Percentiles rank a stretch among this genome's conserved stretches.
Conservation (phyloP, 2,888 invertebrate species). For the Cephus spinipes region DNA sequence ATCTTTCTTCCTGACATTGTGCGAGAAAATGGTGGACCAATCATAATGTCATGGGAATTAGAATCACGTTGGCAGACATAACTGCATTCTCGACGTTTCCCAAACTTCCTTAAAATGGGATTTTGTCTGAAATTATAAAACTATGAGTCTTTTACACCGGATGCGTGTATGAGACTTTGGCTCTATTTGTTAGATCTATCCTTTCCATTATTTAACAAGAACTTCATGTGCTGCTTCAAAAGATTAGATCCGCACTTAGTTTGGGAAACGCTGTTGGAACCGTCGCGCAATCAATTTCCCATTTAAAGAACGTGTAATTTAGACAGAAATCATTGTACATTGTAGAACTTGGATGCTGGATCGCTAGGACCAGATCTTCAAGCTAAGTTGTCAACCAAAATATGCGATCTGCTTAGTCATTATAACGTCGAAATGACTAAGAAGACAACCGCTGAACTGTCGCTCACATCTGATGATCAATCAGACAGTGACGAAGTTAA, state of each 20-base stretch:
- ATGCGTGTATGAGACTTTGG: neutral
- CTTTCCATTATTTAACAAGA: neutral
- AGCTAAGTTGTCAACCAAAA: conserved; percentile 55
- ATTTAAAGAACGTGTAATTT: conserved; percentile 37
- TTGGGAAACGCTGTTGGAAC: neutral
- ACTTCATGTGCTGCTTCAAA: neutral
- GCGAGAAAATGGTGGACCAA: neutral
- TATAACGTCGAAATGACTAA: conserved; percentile 54
- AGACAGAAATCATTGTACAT: conserved; percentile 48
- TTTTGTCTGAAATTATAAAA: neutral
- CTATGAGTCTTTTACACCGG: neutral
- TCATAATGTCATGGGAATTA: neutral
- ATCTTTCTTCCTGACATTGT: neutral
- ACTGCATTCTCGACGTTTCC: neutral
- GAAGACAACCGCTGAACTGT: conserved; percentile 54
- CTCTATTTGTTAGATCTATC: neutral
- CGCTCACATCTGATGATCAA: conserved; percentile 58
- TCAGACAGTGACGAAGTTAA: conserved; percentile 60
- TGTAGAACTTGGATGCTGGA: conserved; percentile 61
- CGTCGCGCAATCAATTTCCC: neutral
- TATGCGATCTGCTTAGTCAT: conserved; percentile 56
- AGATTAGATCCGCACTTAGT: neutral
- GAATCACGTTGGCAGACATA: neutral
- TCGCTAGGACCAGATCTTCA: conserved; percentile 59
- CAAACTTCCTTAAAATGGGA: neutral